Base-by-base conservation (phyloP, 2,888 invertebrate species). In the Eupithecia inturbata region DNA sequence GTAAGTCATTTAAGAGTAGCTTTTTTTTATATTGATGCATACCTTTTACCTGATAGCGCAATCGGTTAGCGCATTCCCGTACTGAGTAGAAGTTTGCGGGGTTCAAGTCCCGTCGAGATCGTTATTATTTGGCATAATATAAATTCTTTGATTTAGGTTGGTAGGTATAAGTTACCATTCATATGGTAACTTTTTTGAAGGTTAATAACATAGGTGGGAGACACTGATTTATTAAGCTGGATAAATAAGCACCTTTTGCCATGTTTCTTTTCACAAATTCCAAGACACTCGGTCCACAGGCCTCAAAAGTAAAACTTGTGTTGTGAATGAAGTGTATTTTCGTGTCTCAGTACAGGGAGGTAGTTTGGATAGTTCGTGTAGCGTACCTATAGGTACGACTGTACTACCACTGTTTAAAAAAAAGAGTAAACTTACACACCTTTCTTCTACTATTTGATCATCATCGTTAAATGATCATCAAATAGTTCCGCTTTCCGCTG, bases 401-500 rank as follows among this genome's bases (percentile, higher is more conserved):
- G n/a, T n/a, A n/a, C n/a, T n/a, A n/a, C n/a, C n/a, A n/a, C n/a
- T n/a, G n/a, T 14, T 14, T 14, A 41, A 41, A 36, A 9, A 36
- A 36, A 16, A 41, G 4, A 4, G 0, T 14, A 14, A 14, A 41
- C 14, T 14, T 41, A 4, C 10, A 57, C 12, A 57, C 26, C 26
- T 57, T 3, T 26, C 53, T 26, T 4, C n/a, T n/a, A n/a, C n/a
- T n/a, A n/a, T n/a, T n/a, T n/a, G n/a, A n/a, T n/a, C n/a, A n/a
- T n/a, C n/a, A n/a, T n/a, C 5, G 26, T 26, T 57, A 1, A 14
- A 26, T 0, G 4, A 26, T 22, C 10, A n/a, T 10, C 49, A 22
- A 53, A 22, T 10, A 39, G 22, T 9, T 14, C 12, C 39, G n/a
- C 53, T 31, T 0, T 26, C 67, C 84, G 85, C 86, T 26, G 0